phyloP scores from a whole-genome alignment of 2,888 invertebrate genomes.

The Polietes domitor region DNA sequence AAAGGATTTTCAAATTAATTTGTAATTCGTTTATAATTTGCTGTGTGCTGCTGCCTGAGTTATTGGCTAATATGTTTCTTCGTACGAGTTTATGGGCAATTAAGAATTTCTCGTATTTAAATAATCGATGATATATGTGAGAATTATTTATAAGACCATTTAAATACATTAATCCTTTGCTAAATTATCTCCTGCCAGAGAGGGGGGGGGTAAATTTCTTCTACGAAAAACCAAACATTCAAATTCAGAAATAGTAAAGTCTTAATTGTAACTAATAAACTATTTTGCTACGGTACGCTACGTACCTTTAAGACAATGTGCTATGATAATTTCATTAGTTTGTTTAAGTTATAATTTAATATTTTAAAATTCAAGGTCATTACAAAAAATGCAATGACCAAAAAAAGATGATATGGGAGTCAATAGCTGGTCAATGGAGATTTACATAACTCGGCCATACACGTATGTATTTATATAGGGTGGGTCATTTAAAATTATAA shows the following conservation, averaged over 20 bases:
- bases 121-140: slow-evolving; percentile 61
- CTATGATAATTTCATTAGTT: no score
- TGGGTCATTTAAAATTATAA: no score
- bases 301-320: no score
- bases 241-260: neutral
- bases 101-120: slow-evolving; percentile 43
- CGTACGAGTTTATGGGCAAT: slow-evolving; percentile 25
- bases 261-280: neutral
- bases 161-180: neutral
- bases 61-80: slow-evolving; percentile 61
- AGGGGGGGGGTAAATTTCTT: neutral
- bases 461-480: no score
- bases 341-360: no score
- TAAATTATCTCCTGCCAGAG: neutral
- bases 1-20: slow-evolving; percentile 75
- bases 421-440: no score
- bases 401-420: no score
- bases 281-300: no score
- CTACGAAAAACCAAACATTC: no score
- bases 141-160: slow-evolving; percentile 35
- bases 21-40: slow-evolving; percentile 78
- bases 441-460: no score
- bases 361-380: no score
- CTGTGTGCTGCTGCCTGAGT: slow-evolving; percentile 54
- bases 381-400: no score